Evolutionary conservation across 2,113 vertebrate species (phyloP).

Genomic region (Labrus mixtus): DNA sequence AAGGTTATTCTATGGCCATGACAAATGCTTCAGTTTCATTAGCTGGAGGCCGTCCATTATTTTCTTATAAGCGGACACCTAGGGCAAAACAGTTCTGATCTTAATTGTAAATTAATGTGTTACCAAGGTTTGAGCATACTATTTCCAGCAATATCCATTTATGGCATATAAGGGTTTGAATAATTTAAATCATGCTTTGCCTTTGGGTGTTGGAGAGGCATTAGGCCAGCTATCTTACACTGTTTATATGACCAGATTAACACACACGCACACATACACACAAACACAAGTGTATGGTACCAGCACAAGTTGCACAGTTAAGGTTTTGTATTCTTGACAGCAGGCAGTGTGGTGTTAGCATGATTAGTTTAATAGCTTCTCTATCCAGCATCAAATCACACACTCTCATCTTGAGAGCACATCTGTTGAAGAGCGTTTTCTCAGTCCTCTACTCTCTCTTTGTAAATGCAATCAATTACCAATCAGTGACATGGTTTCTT

Average conservation of each 20-base stretch:
- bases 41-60: conserved; percentile 44
- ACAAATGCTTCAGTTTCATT: conserved; percentile 36
- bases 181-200: conserved; percentile 54
- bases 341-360: conserved; percentile 7
- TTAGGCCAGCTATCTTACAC: conserved; percentile 37
- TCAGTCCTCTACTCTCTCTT: conserved; percentile 11
- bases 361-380: conserved; percentile 32
- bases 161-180: conserved; percentile 48
- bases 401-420: neutral
- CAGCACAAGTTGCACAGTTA: neutral
- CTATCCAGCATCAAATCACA: conserved; percentile 2
- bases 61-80: conserved; percentile 57
- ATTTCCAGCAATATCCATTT: conserved; percentile 44
- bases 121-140: conserved; percentile 46
- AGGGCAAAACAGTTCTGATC: conserved; percentile 55
- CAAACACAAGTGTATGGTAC: neutral
- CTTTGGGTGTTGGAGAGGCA: conserved; percentile 43
- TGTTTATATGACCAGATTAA: conserved; percentile 28
- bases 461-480: conserved; percentile 28
- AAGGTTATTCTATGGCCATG: conserved; percentile 42
- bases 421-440: conserved; percentile 24
- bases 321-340: conserved; percentile 37
- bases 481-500: conserved; percentile 26
- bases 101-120: conserved; percentile 71
- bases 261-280: neutral